Base-by-base conservation (phyloP, 1,140 invertebrate species). In the Periplaneta americana region DNA sequence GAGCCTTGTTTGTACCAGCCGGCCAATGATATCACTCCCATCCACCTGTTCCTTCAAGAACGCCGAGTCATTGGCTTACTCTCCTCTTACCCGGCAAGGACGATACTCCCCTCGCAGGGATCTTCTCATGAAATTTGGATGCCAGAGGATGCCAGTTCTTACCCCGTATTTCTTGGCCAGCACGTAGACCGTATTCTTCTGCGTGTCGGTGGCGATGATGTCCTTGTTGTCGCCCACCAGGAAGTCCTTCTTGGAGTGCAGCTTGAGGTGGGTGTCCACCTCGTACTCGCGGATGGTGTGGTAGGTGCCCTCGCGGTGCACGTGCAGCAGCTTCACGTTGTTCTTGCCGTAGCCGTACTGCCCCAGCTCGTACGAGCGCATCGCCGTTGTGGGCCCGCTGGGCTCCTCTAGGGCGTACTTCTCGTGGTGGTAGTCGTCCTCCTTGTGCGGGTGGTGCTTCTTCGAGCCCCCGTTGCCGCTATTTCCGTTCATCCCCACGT, bases 181-280 rank as follows among this genome's bases (percentile, higher is more conserved):
- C 34, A 95, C 85, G 85, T 95, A 95, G n/a, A 95, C 93, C 0
- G 94, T 95, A 84, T 96, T 96, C 88, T 95, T 95, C 84, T 96
- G 95, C 11, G 94, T 93, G 84, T 96, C 95, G 0, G 95, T 96
- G 1, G 94, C 94, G n/a, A 94, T 91, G 57, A 94, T 92, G 84
- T 94, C 92, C 39, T 91, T 90, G 84, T 94, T 94, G 86, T 94
- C 92, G n/a, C 92, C 93, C 15, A 87, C 22, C 0, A 90, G 83
- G 84, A 92, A 93, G 83, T 95, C 94, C 78, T 91, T 91, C 83
- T 93, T 91, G 9, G 91, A 91, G 75, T 91, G 89, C n/a, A 96
- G 87, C 82, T 92, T 93, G 28, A 96, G 88, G 80, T 92, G 91
- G 2, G 93, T 94, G 84, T 90, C 92, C 15, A 96, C 93, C 88